Evolutionary conservation across 2,888 invertebrate species (phyloP).

Genomic region (Ommatoiulus sabulosus): DNA sequence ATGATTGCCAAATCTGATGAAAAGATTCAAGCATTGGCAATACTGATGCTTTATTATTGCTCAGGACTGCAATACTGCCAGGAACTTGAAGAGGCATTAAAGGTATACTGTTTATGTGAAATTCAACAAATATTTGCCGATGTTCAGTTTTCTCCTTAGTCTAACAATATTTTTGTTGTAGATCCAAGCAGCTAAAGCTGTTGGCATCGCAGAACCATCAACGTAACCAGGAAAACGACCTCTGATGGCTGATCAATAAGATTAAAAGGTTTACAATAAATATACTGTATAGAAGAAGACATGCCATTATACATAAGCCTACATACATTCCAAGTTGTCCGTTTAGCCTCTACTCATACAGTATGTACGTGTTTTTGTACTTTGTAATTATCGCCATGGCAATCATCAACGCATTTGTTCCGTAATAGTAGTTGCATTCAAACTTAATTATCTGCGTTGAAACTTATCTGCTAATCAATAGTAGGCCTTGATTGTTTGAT

Average conservation of each 20-base stretch:
- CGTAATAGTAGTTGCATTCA: background rate
- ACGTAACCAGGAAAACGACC: background rate
- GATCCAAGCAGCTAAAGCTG: slow-evolving; percentile 45
- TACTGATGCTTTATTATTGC: slow-evolving; percentile 94
- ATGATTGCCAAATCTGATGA: slow-evolving; percentile 79
- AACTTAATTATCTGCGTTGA: background rate
- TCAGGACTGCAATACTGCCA: slow-evolving; percentile 89
- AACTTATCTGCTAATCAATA: background rate
- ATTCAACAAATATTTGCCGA: background rate
- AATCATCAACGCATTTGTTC: slow-evolving; percentile 15
- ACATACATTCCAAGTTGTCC: background rate
- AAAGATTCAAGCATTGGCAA: slow-evolving; percentile 89
- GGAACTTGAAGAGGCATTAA: slow-evolving; percentile 68
- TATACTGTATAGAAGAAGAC: slow-evolving; percentile 2
- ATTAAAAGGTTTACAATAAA: background rate
- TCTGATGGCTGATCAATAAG: background rate
- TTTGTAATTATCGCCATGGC: slow-evolving; percentile 42
- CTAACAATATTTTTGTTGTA: background rate
- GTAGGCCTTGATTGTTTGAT: background rate
- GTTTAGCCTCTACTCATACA: slow-evolving; percentile 5
- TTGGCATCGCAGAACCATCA: background rate
- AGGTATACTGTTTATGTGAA: background rate
- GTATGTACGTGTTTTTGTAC: slow-evolving; percentile 11
- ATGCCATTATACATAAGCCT: slow-evolving; percentile 29
- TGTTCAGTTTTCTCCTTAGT: background rate